Conservation (phyloP, 2,113 vertebrate genomes). For the Vireo altiloquus region DNA sequence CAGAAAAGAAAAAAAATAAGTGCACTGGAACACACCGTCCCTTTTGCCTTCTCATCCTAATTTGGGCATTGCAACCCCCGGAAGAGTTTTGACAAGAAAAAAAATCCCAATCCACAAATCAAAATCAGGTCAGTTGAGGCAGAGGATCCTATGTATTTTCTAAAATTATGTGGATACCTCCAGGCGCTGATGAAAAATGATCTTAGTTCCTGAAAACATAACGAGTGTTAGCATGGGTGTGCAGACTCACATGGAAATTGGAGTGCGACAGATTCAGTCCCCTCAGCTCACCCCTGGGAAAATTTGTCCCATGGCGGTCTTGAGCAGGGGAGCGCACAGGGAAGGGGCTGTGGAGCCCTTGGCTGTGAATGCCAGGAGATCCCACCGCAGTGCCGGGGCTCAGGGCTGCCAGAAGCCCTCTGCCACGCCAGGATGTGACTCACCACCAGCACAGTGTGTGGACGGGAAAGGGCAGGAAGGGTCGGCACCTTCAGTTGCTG, state of each 20-base stretch:
- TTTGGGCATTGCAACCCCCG: conserved; percentile 33
- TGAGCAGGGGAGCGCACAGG: accelerated
- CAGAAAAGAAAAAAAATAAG: neutral
- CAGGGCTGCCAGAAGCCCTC: neutral
- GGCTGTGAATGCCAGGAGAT: neutral
- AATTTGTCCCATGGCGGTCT: neutral
- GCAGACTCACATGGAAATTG: accelerated
- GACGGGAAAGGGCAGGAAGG: neutral
- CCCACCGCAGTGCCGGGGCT: neutral
- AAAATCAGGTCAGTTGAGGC: conserved; percentile 60
- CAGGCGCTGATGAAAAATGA: conserved; percentile 16
- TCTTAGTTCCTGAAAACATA: neutral
- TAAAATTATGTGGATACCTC: conserved; percentile 50
- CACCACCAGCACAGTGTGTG: accelerated
- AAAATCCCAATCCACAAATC: conserved; percentile 59
- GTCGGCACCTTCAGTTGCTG: too few species aligned
- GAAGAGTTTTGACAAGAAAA: conserved; percentile 28
- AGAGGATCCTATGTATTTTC: conserved; percentile 15
- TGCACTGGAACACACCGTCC: neutral
- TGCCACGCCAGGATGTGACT: accelerated
- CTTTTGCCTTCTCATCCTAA: conserved; percentile 53
- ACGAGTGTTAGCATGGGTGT: accelerated
- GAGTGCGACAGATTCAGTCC: accelerated
- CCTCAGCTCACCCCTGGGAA: neutral
- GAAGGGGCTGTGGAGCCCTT: neutral